A percentile compares a stretch with the other conserved stretches of the same genome.
phyloP scores from a whole-genome alignment of 2,797 vertebrate species.

The Aphelocoma californica region DNA sequence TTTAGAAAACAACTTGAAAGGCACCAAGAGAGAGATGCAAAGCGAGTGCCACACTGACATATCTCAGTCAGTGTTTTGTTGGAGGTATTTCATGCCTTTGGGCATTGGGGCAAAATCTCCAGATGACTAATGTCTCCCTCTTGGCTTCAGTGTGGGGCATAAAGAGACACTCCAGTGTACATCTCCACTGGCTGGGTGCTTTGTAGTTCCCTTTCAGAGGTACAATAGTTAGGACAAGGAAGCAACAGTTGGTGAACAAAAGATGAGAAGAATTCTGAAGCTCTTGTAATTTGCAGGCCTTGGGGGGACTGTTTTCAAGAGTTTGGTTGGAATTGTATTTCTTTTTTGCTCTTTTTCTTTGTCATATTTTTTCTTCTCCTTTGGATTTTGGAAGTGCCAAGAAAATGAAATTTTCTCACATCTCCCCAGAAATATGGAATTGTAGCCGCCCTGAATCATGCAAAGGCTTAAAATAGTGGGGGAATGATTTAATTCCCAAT shows the following conservation, averaged over 20 bases:
- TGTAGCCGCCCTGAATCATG: not conserved
- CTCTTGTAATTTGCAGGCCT: not conserved
- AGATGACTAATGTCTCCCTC: slow-evolving; percentile 61
- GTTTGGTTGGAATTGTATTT: not conserved
- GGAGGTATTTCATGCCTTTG: slow-evolving; percentile 62
- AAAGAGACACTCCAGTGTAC: slow-evolving; percentile 21
- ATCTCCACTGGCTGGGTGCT: not conserved
- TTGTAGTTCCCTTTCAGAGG: slow-evolving; percentile 9
- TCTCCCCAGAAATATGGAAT: not conserved
- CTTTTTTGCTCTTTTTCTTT: not conserved
- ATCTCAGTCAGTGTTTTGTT: slow-evolving; percentile 54
- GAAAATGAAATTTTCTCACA: not conserved
- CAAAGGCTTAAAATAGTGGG: not conserved
- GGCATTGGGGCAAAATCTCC: slow-evolving; percentile 31
- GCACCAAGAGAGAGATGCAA: slow-evolving; percentile 40
- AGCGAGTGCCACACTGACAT: slow-evolving; percentile 39
- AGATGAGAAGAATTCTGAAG: slow-evolving; percentile 6
- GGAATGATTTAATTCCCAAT: not conserved
- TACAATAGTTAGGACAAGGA: slow-evolving; percentile 20
- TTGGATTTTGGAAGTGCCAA: not conserved
- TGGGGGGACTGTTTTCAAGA: not conserved
- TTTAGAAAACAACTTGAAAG: slow-evolving; percentile 75
- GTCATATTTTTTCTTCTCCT: not conserved
- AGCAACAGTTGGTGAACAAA: slow-evolving; percentile 21
- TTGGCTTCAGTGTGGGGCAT: not conserved